Evolutionary conservation across 1,140 invertebrate genomes (phyloP).

Genomic region (Drosophila repletoides): DNA sequence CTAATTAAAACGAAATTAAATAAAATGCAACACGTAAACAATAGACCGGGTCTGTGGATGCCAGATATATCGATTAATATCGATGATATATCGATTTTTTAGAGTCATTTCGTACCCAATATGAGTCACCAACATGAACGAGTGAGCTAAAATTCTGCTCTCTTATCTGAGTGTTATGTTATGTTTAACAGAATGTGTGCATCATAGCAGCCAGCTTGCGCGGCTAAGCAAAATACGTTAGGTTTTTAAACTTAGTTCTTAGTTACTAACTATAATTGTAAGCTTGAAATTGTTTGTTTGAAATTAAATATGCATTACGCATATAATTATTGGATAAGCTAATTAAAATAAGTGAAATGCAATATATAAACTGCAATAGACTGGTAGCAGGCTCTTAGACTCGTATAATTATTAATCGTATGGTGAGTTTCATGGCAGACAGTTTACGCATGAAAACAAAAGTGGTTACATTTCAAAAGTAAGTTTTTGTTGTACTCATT

Average conservation of each 20-base stretch:
- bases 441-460: not conserved
- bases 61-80: not conserved
- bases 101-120: too few relatives aligned
- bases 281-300: too few relatives aligned
- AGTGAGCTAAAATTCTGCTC: too few relatives aligned
- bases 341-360: too few relatives aligned
- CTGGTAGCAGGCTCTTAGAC: not conserved
- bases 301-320: not conserved
- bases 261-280: too few relatives aligned
- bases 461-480: not conserved
- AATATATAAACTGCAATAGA: too few relatives aligned
- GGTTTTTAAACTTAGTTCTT: too few relatives aligned
- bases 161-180: too few relatives aligned
- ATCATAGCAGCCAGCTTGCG: too few relatives aligned
- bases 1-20: conserved; percentile 12
- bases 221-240: too few relatives aligned
- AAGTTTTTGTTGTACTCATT: not conserved
- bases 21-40: conserved; percentile 61
- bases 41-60: conserved; percentile 48
- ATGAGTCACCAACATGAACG: too few relatives aligned
- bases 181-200: too few relatives aligned
- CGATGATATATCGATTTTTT: not conserved
- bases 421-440: not conserved
- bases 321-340: not conserved
- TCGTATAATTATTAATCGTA: not conserved